Percentiles rank a stretch among this genome's conserved stretches.
Evolutionary conservation across 2,797 vertebrate species (phyloP).

Genomic region (Schizopygopsis malacanthus): DNA sequence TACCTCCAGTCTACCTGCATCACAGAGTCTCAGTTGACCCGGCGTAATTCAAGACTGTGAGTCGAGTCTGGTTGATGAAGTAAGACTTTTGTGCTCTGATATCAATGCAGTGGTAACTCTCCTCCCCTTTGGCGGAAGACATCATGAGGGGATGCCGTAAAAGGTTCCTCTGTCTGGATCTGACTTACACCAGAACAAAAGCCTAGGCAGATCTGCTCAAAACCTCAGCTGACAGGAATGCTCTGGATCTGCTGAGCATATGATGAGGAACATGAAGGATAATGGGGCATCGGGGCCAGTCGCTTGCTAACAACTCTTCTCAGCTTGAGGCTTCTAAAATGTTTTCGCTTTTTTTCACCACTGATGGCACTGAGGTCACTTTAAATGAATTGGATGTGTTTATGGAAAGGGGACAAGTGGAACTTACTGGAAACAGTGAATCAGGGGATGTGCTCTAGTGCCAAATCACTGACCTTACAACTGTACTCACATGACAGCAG

Average conservation of each 20-base stretch:
- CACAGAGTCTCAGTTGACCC: background rate
- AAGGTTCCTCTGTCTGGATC: constrained; percentile 55
- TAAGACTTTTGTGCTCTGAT: constrained; percentile 48
- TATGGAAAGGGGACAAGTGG: constrained; percentile 23
- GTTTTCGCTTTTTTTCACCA: constrained; percentile 11
- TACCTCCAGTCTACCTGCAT: background rate
- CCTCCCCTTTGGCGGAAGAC: constrained; percentile 40
- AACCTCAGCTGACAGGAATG: constrained; percentile 61
- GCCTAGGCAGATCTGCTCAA: constrained; percentile 19
- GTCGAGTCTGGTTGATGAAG: constrained; percentile 33
- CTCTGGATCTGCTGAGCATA: constrained; percentile 32
- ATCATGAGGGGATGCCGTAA: constrained; percentile 41
- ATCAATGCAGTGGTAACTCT: constrained; percentile 37
- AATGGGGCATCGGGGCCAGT: constrained; percentile 30
- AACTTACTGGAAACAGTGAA: constrained; percentile 53
- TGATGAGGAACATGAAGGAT: constrained; percentile 38
- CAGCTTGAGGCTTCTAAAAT: constrained; percentile 20
- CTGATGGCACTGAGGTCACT: constrained; percentile 52
- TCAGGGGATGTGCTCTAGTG: constrained; percentile 56
- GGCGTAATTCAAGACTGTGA: constrained; percentile 18
- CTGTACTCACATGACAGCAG: constrained; percentile 63
- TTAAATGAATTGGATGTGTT: constrained; percentile 39
- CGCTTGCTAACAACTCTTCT: constrained; percentile 19
- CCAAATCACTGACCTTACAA: constrained; percentile 73
- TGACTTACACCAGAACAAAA: constrained; percentile 61